Conservation (phyloP, 1,140 invertebrate species). For the Drosophila orena region DNA sequence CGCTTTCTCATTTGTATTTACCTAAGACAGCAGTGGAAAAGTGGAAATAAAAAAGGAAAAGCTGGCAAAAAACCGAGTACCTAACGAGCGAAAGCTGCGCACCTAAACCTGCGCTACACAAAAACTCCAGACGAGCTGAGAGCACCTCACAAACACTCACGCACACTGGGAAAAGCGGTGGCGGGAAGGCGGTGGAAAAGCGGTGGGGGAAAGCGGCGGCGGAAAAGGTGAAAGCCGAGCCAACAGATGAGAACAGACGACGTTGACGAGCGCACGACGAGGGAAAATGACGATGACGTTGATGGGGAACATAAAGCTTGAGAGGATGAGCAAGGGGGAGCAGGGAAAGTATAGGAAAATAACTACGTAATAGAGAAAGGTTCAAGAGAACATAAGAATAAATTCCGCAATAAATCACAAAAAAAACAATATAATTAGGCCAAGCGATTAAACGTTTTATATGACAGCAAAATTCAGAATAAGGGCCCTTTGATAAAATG, state of each 20-base stretch:
- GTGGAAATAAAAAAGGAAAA: slow-evolving; percentile 40
- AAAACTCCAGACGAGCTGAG: slow-evolving; percentile 70
- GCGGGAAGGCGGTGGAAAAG: background rate
- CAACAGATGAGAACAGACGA: slow-evolving; percentile 55
- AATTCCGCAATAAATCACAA: background rate
- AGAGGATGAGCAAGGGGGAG: background rate
- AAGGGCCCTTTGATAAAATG: background rate
- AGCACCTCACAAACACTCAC: slow-evolving; percentile 52
- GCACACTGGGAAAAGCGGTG: slow-evolving; percentile 21
- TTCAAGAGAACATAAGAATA: background rate
- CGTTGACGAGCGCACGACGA: slow-evolving; percentile 59
- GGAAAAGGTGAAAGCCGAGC: slow-evolving; percentile 72
- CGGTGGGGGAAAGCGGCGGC: slow-evolving; percentile 2
- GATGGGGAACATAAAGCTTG: slow-evolving; percentile 16
- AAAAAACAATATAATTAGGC: background rate
- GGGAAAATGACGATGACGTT: slow-evolving; percentile 42
- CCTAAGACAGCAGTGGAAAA: slow-evolving; percentile 68
- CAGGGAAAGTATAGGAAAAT: background rate
- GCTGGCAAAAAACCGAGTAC: slow-evolving; percentile 56
- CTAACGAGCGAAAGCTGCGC: slow-evolving; percentile 72
- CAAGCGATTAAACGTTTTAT: background rate
- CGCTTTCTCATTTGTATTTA: slow-evolving; percentile 82
- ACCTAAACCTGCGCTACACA: slow-evolving; percentile 71
- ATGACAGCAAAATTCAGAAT: background rate
- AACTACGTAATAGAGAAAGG: slow-evolving; percentile 11